These are phyloP conservation scores for Therioaphis trifolii DNA, from an alignment of 2,888 invertebrate species.

Conservation along the genomic window DNA sequence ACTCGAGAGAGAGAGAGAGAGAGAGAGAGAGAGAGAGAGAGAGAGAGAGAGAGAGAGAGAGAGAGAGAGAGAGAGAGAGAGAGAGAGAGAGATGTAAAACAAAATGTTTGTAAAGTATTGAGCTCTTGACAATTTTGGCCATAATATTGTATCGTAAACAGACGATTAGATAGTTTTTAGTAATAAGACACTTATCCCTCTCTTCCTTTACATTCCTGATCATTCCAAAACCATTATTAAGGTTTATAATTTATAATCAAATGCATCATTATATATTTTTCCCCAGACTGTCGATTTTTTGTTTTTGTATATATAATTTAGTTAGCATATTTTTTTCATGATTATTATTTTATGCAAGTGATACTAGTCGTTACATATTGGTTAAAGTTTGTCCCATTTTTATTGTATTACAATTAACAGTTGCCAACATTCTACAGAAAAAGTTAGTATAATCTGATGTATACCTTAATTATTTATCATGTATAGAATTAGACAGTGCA, in stretches of 20 bases:
- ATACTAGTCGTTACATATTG: conserved; percentile 60
- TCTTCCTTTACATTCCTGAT: conserved; percentile 53
- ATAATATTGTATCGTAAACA: conserved; percentile 17
- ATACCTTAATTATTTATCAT: conserved; percentile 38
- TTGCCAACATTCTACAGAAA: neutral
- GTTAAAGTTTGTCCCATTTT: conserved; percentile 47
- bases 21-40: too few species aligned
- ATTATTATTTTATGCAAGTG: conserved; percentile 61
- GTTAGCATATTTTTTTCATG: conserved; percentile 38
- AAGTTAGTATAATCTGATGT: conserved; percentile 26
- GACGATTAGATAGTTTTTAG: conserved; percentile 28
- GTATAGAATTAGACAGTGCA: conserved; percentile 52
- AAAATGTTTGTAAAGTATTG: neutral
- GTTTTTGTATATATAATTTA: conserved; percentile 32
- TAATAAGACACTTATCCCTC: conserved; percentile 35
- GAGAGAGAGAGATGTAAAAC: neutral
- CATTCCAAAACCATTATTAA: conserved; percentile 29
- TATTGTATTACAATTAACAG: conserved; percentile 27
- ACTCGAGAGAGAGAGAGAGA: conserved; percentile 28
- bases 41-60: too few species aligned
- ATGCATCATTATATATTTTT: conserved; percentile 26
- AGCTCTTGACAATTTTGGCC: conserved; percentile 46
- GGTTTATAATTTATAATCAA: conserved; percentile 34
- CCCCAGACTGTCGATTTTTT: conserved; percentile 25
- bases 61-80: too few species aligned